Percentiles rank a stretch among this genome's conserved stretches.
Evolutionary conservation across 1,140 invertebrate species (phyloP).

Genomic region (Ruditapes philippinarum): DNA sequence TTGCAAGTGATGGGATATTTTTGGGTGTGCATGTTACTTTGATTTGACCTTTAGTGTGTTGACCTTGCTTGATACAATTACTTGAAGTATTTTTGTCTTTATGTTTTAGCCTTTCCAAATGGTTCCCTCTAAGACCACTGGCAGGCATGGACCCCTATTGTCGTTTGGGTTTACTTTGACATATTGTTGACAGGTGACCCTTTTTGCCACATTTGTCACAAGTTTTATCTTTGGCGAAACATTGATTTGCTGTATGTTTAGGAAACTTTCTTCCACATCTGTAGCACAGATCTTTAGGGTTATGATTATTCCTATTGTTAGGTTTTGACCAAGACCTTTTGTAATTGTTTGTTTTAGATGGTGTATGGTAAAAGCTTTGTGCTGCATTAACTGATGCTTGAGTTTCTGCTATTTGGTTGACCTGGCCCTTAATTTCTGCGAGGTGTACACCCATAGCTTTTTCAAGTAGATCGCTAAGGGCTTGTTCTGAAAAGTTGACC

Average conservation of each 20-base stretch:
- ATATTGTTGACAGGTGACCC: not conserved
- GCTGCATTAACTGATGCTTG: not conserved
- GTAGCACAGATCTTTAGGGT: too few species aligned
- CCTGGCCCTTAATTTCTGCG: not conserved
- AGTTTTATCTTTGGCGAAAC: not conserved
- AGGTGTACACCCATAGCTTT: not conserved
- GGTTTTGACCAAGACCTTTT: not conserved
- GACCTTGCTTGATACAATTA: too few species aligned
- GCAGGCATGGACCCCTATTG: constrained; percentile 13
- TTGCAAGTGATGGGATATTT: not conserved
- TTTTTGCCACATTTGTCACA: not conserved
- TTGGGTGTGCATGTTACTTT: too few species aligned
- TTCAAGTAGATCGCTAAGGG: not conserved
- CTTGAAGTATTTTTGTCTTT: constrained; percentile 2
- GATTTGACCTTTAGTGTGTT: too few species aligned
- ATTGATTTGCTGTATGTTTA: not conserved
- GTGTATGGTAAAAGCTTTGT: not conserved
- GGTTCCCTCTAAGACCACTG: constrained; percentile 45
- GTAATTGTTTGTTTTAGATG: not conserved
- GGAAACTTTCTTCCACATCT: not conserved
- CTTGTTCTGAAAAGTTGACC: not conserved
- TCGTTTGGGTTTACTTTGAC: not conserved
- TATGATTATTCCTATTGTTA: not conserved
- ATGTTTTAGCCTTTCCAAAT: constrained; percentile 32
- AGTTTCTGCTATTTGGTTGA: not conserved